These are phyloP conservation scores for western clawed frog (Xenopus tropicalis) DNA, from an alignment of 2,113 vertebrate genomes.

Conservation along the genomic window UCB_Xtro_10.0 CM004450.2:143565501-143566000, in stretches of 20 bases:
- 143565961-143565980: too few relatives aligned
- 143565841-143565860: slow-evolving; percentile 80
- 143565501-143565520: slow-evolving; percentile 88
- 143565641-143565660: slow-evolving; percentile 80
- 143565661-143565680: slow-evolving; percentile 92
- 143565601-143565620: slow-evolving; percentile 53
- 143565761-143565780: slow-evolving; percentile 97
- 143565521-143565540: slow-evolving; percentile 98
- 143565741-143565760: slow-evolving; percentile 89
- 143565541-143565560: slow-evolving; percentile 94
- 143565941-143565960: too few relatives aligned
- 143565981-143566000: too few relatives aligned
- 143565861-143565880: slow-evolving; percentile 88
- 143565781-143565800: slow-evolving; percentile 82
- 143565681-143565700: slow-evolving; percentile 82
- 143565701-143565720: slow-evolving; percentile 95
- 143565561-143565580: slow-evolving; percentile 71
- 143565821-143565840: slow-evolving; percentile 82
- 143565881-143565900: slow-evolving; percentile 86
- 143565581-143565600: slow-evolving; percentile 72
- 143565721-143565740: slow-evolving; percentile 85
- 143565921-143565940: too few relatives aligned
- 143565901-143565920: slow-evolving; percentile 61
- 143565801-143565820: slow-evolving; percentile 79
- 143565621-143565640: slow-evolving; percentile 82